These are phyloP conservation scores for Chloropsis hardwickii DNA, from an alignment of 2,113 vertebrate genomes.

Conservation along the genomic window DNA sequence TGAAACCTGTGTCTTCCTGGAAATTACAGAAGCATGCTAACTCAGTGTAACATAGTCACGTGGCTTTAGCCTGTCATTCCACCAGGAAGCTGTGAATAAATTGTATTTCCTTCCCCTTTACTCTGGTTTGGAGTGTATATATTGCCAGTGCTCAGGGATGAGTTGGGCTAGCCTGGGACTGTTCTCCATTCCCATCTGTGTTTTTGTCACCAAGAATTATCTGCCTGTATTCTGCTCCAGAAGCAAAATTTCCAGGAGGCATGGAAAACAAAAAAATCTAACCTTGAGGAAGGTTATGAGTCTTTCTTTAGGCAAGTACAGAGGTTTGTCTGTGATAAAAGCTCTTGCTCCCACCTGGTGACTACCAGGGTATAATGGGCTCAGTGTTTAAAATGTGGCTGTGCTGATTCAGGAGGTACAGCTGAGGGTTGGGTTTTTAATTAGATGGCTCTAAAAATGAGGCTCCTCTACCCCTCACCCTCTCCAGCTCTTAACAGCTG, in stretches of 20 bases:
- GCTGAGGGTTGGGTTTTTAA: not conserved
- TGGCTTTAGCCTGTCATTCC: not conserved
- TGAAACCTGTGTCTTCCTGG: not conserved
- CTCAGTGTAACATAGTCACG: rapidly evolving
- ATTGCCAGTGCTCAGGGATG: not conserved
- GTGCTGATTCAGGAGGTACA: not conserved
- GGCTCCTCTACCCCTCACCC: rapidly evolving
- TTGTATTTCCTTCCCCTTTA: slow-evolving; percentile 10
- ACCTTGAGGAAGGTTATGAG: not conserved
- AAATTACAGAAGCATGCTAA: not conserved
- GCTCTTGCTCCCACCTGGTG: not conserved
- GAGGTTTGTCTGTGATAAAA: not conserved
- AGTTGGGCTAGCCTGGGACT: not conserved
- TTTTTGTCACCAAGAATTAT: not conserved
- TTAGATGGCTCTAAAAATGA: not conserved
- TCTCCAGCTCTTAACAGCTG: not conserved
- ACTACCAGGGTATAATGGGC: not conserved
- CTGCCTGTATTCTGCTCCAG: not conserved
- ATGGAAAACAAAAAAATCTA: not conserved
- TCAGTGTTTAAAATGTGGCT: not conserved
- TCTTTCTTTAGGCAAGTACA: not conserved
- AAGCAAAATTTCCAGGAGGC: not conserved
- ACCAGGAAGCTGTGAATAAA: not conserved
- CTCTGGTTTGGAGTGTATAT: rapidly evolving
- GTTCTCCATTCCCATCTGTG: not conserved